Evolutionary conservation across 2,888 invertebrate genomes (phyloP), one percentile per base, ranked within the genome.

Genomic region (Aradus depressus): DNA sequence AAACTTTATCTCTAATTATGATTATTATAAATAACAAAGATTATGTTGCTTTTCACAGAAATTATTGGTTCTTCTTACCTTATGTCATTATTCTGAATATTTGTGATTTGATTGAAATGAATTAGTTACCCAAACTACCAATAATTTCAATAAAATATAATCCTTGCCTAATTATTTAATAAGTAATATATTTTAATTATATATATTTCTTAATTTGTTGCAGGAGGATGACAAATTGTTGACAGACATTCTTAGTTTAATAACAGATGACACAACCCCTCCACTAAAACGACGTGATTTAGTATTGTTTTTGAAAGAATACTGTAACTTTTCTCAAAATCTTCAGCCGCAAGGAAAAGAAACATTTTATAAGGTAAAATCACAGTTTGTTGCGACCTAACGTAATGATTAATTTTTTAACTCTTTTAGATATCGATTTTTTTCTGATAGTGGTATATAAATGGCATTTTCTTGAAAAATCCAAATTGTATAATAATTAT

Each of bases 251-350:
- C 97, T 99, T 73, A 81, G 85, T 55, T 80, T 92, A 70, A 76
- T 99, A 63, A 90, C 86, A 60, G 90, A 92, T 68, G 84, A 88
- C 63, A 80, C 81, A 62, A 92, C 92, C 37, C 78, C 84, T 22
- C 82, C 91, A 60, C 69, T 75, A 12, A 88, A 91, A 67, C 76
- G 96, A 64, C 77, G 91, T 64, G 98, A 99, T 70, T 79, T 96
- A 65, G 90, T 96, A 59, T 74, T 95, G 64, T 99, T 99, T 75
- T 77, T 99, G 61, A 97, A 96, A 69, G 99, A 99, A 71, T 96
- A 96, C 73, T 97, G 97, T 74, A 92, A 91, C 70, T 96, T 96
- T 76, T 95, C 97, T 61, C 96, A 97, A 74, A 95, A 93, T 67
- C 75, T 99, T 59, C 98, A 98, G 69, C 91, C 93, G 16, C 91